Evolutionary conservation across 92 coral and sea anemone genomes (phyloP).

Genomic region (Parazoanthus darwini): DNA sequence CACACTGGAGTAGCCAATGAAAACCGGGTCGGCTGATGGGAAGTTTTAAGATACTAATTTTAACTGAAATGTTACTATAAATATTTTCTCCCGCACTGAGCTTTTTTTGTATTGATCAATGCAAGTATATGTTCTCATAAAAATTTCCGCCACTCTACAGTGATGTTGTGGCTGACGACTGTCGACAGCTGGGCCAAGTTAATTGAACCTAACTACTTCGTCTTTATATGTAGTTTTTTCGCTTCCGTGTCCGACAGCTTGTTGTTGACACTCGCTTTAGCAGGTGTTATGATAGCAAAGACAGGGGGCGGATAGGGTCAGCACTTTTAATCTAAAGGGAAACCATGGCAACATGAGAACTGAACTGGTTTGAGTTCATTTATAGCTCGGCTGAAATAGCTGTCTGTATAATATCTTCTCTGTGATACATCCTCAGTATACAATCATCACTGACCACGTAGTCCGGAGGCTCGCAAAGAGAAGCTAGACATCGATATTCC

Average conservation of each 20-base stretch:
- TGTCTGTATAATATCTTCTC: neutral
- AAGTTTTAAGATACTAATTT: too few species aligned
- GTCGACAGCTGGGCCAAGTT: neutral
- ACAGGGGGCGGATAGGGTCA: neutral
- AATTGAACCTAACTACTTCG: neutral
- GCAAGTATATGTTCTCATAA: neutral
- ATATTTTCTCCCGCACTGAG: neutral
- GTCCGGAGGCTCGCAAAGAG: neutral
- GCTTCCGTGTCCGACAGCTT: neutral
- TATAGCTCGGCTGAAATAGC: neutral
- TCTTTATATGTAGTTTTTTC: neutral
- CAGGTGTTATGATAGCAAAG: neutral
- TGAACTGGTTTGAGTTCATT: neutral
- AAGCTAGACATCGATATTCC: neutral
- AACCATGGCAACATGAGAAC: neutral
- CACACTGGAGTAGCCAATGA: neutral
- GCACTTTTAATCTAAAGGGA: neutral
- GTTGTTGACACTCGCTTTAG: neutral
- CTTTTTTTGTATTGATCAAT: too few species aligned
- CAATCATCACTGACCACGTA: neutral
- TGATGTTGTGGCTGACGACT: neutral
- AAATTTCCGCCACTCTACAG: neutral
- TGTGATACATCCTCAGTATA: neutral
- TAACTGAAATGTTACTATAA: too few species aligned
- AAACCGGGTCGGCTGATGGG: neutral